Conservation (phyloP, 2,888 invertebrate genomes). For the Drosophila austrosaltans region DNA sequence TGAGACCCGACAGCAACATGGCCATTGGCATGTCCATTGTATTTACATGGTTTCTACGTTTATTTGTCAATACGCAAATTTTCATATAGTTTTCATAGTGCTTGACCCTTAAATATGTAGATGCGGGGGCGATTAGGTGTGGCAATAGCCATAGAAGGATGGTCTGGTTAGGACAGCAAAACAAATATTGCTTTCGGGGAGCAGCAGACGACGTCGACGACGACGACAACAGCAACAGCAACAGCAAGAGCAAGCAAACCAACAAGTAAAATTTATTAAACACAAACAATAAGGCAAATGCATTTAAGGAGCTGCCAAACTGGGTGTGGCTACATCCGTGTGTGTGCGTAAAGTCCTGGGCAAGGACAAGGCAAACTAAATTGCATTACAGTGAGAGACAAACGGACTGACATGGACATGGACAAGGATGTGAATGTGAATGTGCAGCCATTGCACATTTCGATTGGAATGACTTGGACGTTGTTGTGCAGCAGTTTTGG, state of each 20-base stretch:
- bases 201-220: not conserved
- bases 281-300: conserved; percentile 79
- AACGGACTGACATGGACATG: conserved; percentile 36
- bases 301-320: conserved; percentile 67
- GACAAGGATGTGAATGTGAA: conserved; percentile 43
- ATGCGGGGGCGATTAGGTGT: conserved; percentile 17
- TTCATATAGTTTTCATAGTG: conserved; percentile 67
- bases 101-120: no score
- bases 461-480: conserved; percentile 62
- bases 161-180: conserved; percentile 60
- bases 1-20: conserved; percentile 43
- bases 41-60: conserved; percentile 76
- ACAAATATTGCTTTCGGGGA: conserved; percentile 70
- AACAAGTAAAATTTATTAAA: conserved; percentile 78
- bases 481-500: conserved; percentile 46
- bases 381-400: conserved; percentile 66
- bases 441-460: conserved; percentile 74
- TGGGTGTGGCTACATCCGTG: conserved; percentile 4
- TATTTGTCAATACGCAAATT: conserved; percentile 79
- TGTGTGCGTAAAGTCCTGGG: conserved; percentile 49
- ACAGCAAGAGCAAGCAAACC: conserved; percentile 61
- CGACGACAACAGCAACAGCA: conserved; percentile 44
- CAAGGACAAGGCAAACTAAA: conserved; percentile 75
- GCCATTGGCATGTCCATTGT: conserved; percentile 74
- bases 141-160: conserved; percentile 20